phyloP scores from a whole-genome alignment of 1,140 invertebrate species.

The Teleogryllus occipitalis region DNA sequence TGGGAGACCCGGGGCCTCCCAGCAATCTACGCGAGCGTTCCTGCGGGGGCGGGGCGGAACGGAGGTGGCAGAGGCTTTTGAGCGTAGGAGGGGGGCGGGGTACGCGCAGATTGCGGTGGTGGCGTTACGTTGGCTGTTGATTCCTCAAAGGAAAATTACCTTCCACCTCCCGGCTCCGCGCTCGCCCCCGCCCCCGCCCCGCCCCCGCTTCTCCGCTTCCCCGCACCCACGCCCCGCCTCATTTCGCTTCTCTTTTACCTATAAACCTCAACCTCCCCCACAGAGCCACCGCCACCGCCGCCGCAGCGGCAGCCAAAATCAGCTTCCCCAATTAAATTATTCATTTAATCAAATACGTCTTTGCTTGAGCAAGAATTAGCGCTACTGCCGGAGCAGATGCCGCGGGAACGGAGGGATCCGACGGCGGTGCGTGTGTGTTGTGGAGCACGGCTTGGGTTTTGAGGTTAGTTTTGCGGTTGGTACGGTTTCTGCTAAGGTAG shows the following conservation, averaged over 20 bases:
- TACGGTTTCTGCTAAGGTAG: not conserved
- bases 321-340: conserved; percentile 1
- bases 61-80: not conserved
- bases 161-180: not conserved
- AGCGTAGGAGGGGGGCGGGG: not conserved
- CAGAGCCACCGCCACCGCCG: not conserved
- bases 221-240: not conserved
- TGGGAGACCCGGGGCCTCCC: not conserved
- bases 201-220: no score
- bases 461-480: not conserved
- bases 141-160: conserved; percentile 4
- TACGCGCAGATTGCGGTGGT: not conserved
- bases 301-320: not conserved
- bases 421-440: not conserved
- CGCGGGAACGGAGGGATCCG: not conserved
- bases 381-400: not conserved
- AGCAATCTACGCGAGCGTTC: not conserved
- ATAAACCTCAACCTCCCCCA: not conserved
- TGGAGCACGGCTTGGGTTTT: not conserved
- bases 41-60: no score
- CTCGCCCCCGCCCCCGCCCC: no score
- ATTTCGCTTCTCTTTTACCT: conserved; percentile 4
- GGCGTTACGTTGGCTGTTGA: not conserved
- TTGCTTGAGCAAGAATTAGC: not conserved
- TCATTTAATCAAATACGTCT: conserved; percentile 1